phyloP scores from a whole-genome alignment of 2,113 vertebrate genomes.

The Protobothrops flavoviridis region DNA sequence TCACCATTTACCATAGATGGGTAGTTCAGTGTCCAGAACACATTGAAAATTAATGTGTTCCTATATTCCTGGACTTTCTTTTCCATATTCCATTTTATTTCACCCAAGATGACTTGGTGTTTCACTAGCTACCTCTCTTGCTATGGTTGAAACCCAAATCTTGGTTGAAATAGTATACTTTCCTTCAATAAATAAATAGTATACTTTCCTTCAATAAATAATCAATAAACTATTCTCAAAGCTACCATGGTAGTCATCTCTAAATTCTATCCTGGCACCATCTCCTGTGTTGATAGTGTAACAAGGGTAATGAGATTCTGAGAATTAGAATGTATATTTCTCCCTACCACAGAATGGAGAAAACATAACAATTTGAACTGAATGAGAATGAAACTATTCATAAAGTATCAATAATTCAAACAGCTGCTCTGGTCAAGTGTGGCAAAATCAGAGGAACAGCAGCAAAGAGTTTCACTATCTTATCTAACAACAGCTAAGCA shows the following conservation, averaged over 20 bases:
- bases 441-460: not conserved
- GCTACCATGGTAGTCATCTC: not conserved
- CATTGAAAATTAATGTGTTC: not conserved
- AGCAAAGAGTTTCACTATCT: not conserved
- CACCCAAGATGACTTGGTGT: not conserved
- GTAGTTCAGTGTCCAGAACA: not conserved
- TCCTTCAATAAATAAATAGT: not conserved
- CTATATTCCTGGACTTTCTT: not conserved
- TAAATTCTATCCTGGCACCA: not conserved
- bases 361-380: not conserved
- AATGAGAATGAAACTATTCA: not conserved
- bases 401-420: not conserved
- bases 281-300: not conserved
- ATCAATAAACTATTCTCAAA: not conserved
- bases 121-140: not conserved
- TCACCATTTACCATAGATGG: not conserved
- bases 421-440: not conserved
- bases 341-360: not conserved
- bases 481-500: not conserved
- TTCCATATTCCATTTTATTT: not conserved
- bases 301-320: not conserved
- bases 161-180: not conserved
- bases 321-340: not conserved
- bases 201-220: not conserved
- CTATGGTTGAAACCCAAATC: not conserved